Evolutionary conservation across 1,140 invertebrate genomes (phyloP).

Genomic region (Dendrolimus kikuchii): DNA sequence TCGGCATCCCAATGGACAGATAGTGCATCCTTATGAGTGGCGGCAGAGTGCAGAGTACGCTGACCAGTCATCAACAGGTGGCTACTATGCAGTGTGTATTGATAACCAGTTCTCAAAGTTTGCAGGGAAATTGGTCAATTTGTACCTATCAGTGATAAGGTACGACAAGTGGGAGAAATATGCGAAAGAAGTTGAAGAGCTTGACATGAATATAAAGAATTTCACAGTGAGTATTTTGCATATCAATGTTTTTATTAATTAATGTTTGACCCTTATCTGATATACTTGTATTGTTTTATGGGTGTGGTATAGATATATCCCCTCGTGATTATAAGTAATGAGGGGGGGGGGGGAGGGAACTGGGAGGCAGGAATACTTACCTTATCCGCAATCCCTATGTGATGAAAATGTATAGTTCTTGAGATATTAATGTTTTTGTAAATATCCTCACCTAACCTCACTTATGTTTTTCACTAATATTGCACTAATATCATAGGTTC

Average conservation of each 20-base stretch:
- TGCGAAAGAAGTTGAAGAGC: slow-evolving; percentile 88
- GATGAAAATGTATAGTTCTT: too few species aligned
- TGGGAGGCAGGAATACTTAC: too few species aligned
- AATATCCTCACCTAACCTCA: too few species aligned
- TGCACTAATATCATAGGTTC: too few species aligned
- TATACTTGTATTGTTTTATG: not conserved
- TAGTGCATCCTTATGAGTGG: slow-evolving; percentile 94
- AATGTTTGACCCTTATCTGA: not conserved
- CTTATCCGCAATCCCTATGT: too few species aligned
- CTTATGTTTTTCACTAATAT: too few species aligned
- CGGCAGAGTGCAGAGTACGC: slow-evolving; percentile 89
- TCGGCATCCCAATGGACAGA: slow-evolving; percentile 85
- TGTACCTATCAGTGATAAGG: slow-evolving; percentile 94
- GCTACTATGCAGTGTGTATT: slow-evolving; percentile 94
- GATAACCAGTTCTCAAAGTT: slow-evolving; percentile 96
- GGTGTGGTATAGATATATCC: not conserved
- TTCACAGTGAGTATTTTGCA: slow-evolving; percentile 82
- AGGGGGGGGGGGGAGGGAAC: too few species aligned
- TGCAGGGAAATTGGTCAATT: slow-evolving; percentile 92
- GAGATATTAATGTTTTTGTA: too few species aligned
- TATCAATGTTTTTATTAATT: slow-evolving; percentile 1
- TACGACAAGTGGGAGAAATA: slow-evolving; percentile 96
- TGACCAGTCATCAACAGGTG: slow-evolving; percentile 83
- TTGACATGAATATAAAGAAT: slow-evolving; percentile 91
- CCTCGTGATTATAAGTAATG: too few species aligned